A percentile compares a stretch with the other conserved stretches of the same genome.
Evolutionary conservation across 2,888 invertebrate species (phyloP).

Genomic region (Drosophila helvetica): DNA sequence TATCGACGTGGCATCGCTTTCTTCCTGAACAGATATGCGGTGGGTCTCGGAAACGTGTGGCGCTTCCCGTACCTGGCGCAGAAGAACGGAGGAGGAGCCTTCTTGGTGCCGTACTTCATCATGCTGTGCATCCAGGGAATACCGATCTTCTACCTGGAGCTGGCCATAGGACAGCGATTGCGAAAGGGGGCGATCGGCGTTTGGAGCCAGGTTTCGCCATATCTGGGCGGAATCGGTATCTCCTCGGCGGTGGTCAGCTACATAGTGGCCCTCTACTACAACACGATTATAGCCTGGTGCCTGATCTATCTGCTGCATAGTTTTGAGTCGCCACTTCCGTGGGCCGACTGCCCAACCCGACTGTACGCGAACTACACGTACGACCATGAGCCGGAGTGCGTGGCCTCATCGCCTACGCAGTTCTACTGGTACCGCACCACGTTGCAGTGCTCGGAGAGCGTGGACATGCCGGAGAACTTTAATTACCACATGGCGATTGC

Average conservation of each 20-base stretch:
- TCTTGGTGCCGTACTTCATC: slow-evolving; percentile 97
- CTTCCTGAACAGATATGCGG: slow-evolving; percentile 88
- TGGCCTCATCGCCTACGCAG: slow-evolving; percentile 94
- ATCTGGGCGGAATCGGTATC: slow-evolving; percentile 94
- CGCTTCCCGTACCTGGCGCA: slow-evolving; percentile 97
- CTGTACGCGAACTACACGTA: slow-evolving; percentile 92
- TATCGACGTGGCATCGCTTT: no score
- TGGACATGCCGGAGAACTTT: slow-evolving; percentile 92
- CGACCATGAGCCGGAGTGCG: slow-evolving; percentile 91
- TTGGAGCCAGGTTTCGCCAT: slow-evolving; percentile 95
- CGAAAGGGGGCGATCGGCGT: slow-evolving; percentile 97
- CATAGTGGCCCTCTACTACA: slow-evolving; percentile 98
- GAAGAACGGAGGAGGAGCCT: slow-evolving; percentile 98
- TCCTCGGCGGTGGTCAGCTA: slow-evolving; percentile 98
- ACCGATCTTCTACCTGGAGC: slow-evolving; percentile 97
- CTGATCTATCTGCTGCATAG: slow-evolving; percentile 97
- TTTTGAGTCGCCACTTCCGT: slow-evolving; percentile 95
- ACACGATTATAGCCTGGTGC: slow-evolving; percentile 99
- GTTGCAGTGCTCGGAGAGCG: slow-evolving; percentile 94
- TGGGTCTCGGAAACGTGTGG: slow-evolving; percentile 97
- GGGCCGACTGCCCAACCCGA: slow-evolving; percentile 95
- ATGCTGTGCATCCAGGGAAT: slow-evolving; percentile 97
- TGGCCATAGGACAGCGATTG: slow-evolving; percentile 96
- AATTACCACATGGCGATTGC: slow-evolving; percentile 96
- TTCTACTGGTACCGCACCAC: slow-evolving; percentile 98